These are phyloP conservation scores for Monoplex corrugatus DNA, from an alignment of 2,888 invertebrate genomes.

Conservation along the genomic window DNA sequence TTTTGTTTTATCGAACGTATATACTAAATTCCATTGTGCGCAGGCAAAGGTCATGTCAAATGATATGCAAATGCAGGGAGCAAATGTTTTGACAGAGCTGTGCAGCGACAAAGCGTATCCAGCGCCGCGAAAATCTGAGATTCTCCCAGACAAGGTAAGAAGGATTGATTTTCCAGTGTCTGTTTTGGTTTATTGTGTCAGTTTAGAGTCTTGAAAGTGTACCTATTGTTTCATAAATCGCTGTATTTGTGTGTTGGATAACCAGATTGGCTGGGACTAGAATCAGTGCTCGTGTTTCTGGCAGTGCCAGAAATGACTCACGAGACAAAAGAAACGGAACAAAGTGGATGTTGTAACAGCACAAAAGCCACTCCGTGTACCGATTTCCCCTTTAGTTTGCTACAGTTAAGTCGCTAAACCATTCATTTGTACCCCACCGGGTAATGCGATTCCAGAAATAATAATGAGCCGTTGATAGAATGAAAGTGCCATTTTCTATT, in stretches of 20 bases:
- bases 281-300: slow-evolving; percentile 17
- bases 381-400: no score
- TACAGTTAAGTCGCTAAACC: no score
- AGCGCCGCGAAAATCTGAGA: slow-evolving; percentile 49
- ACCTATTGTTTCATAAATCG: background rate
- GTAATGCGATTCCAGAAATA: slow-evolving; percentile 9
- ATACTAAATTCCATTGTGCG: background rate
- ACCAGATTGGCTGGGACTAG: background rate
- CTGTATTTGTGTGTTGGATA: background rate
- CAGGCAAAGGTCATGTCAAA: slow-evolving; percentile 50
- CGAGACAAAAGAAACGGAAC: slow-evolving; percentile 1
- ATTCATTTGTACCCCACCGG: no score
- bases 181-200: background rate
- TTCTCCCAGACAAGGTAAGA: slow-evolving; percentile 45
- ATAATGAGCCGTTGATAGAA: slow-evolving; percentile 1
- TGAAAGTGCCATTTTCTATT: slow-evolving; percentile 16
- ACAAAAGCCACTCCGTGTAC: background rate
- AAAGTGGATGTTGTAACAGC: background rate
- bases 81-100: slow-evolving; percentile 50
- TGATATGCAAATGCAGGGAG: slow-evolving; percentile 48
- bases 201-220: background rate
- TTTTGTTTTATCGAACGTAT: background rate
- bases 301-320: slow-evolving; percentile 36
- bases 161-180: background rate
- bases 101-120: slow-evolving; percentile 45